Conservation (phyloP, 2,797 vertebrate genomes). For the Pantherophis vulpinus region DNA sequence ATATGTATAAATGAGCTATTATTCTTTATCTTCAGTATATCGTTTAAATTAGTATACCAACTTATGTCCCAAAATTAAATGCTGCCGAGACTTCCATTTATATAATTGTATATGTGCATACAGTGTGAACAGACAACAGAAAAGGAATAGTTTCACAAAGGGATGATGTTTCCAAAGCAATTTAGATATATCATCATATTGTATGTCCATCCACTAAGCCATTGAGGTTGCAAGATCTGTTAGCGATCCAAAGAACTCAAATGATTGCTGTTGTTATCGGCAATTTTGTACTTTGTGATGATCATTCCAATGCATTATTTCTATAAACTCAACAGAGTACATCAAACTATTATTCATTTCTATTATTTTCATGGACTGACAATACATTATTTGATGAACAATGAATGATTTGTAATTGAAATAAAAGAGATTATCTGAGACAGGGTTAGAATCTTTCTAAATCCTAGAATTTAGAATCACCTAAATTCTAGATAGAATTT, state of each 20-base stretch:
- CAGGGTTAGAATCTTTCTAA: neutral
- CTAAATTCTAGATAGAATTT: neutral
- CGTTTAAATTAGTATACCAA: neutral
- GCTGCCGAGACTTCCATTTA: neutral
- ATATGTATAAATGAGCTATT: neutral
- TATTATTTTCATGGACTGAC: slow-evolving; percentile 30
- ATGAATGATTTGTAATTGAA: neutral
- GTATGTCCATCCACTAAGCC: neutral
- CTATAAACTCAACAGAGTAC: neutral
- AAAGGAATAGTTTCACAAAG: neutral
- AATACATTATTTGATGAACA: neutral
- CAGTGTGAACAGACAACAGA: neutral
- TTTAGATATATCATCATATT: neutral
- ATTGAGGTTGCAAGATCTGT: neutral
- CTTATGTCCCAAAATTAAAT: neutral
- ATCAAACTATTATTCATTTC: slow-evolving; percentile 54
- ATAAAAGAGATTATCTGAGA: neutral
- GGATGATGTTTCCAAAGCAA: neutral
- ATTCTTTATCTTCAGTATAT: neutral
- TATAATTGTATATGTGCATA: neutral
- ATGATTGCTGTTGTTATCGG: neutral
- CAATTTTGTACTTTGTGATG: slow-evolving; percentile 40
- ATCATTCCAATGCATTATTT: slow-evolving; percentile 23
- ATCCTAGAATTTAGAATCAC: neutral
- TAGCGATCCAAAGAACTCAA: slow-evolving; percentile 22